Evolutionary conservation across 2,797 vertebrate genomes (phyloP).

Genomic region (Falco rusticolus): DNA sequence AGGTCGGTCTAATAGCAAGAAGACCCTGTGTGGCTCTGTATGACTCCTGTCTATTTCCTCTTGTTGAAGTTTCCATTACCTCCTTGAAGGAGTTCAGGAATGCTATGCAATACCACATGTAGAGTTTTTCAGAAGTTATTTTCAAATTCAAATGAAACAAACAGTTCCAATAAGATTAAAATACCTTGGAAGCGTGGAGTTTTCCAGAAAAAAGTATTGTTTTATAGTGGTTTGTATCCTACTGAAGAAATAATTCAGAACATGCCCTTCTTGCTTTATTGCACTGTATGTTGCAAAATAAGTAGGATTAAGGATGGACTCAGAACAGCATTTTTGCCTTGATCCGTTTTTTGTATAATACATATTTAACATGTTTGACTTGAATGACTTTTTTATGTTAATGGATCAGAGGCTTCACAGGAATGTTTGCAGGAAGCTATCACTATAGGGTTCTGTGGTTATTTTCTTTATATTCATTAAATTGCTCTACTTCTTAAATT

Average conservation of each 20-base stretch:
- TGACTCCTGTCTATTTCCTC: not conserved
- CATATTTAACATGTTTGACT: constrained; percentile 21
- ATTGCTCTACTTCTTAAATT: not conserved
- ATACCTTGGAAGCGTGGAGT: constrained; percentile 9
- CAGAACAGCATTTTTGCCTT: not conserved
- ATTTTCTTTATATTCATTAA: constrained; percentile 1
- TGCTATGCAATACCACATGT: not conserved
- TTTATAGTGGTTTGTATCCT: not conserved
- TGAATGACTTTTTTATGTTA: not conserved
- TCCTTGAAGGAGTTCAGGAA: constrained; percentile 2
- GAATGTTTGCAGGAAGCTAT: not conserved
- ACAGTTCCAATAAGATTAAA: constrained; percentile 45
- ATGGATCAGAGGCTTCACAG: not conserved
- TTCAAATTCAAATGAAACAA: constrained; percentile 48
- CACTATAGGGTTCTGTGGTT: not conserved
- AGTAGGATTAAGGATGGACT: not conserved
- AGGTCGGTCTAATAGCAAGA: not conserved
- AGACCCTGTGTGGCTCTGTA: not conserved
- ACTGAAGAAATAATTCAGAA: constrained; percentile 24
- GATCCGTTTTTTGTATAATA: not conserved
- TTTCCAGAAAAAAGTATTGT: not conserved
- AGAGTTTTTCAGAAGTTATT: constrained; percentile 37
- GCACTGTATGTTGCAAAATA: not conserved
- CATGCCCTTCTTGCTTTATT: not conserved
- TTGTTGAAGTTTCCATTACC: not conserved